Conservation (phyloP, 2,888 invertebrate genomes). For the Idaea biselata region DNA sequence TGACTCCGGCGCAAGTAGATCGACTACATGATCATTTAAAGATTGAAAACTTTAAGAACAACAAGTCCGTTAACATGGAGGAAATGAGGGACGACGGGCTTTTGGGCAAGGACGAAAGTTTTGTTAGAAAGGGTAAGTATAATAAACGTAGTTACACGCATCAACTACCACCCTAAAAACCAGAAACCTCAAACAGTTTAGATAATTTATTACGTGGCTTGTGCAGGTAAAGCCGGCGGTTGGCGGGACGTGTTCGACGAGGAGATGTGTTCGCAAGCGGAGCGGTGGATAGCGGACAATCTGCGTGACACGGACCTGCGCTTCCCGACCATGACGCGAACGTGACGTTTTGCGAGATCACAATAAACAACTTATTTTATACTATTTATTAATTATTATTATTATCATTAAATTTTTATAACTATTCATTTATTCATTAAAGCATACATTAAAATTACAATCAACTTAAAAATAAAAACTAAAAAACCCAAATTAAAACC, state of each 20-base stretch:
- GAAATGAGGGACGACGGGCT: slow-evolving; percentile 14
- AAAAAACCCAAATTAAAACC: too few species aligned
- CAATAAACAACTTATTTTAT: too few species aligned
- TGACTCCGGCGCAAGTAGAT: slow-evolving; percentile 72
- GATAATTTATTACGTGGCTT: too few species aligned
- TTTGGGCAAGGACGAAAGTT: slow-evolving; percentile 17
- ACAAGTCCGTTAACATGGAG: slow-evolving; percentile 68
- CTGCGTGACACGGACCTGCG: slow-evolving; percentile 73
- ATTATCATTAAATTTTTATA: too few species aligned
- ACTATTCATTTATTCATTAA: too few species aligned
- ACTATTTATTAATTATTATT: too few species aligned
- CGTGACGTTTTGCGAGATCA: not conserved
- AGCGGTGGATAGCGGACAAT: slow-evolving; percentile 83
- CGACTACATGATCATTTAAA: slow-evolving; percentile 83
- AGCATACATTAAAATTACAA: too few species aligned
- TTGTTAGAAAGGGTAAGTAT: slow-evolving; percentile 32
- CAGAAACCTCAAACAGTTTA: too few species aligned
- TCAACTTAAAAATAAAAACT: too few species aligned
- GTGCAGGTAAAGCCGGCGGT: slow-evolving; percentile 77
- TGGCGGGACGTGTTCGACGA: slow-evolving; percentile 85
- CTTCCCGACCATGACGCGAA: slow-evolving; percentile 58
- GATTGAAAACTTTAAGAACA: slow-evolving; percentile 86
- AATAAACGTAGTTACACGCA: too few species aligned
- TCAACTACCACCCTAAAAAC: too few species aligned
- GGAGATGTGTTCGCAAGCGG: slow-evolving; percentile 80